These are phyloP conservation scores for Abrostola tripartita DNA, from an alignment of 2,888 invertebrate species.

Conservation along the genomic window DNA sequence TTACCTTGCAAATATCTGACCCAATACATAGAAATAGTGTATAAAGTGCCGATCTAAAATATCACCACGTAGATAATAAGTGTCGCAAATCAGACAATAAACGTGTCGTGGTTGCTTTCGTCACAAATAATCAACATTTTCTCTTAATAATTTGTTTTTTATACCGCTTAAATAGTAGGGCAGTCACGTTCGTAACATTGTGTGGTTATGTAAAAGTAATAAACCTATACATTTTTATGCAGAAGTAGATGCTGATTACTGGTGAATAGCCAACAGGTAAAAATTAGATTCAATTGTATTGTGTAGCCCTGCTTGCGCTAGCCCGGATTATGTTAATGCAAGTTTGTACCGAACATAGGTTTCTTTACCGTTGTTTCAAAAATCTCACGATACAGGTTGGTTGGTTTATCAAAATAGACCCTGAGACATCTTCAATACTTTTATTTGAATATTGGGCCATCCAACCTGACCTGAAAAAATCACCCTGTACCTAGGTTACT, in stretches of 20 bases:
- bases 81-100: conserved; percentile 44
- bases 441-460: background rate
- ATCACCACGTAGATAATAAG: conserved; percentile 28
- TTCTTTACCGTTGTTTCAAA: too few species aligned
- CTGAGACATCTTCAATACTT: background rate
- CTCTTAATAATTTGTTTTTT: conserved; percentile 41
- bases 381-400: too few species aligned
- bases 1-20: background rate
- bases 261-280: background rate
- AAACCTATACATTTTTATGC: conserved; percentile 6
- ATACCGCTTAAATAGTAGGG: conserved; percentile 18
- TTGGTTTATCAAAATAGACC: too few species aligned
- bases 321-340: too few species aligned
- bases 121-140: conserved; percentile 45
- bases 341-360: too few species aligned
- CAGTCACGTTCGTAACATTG: conserved; percentile 25
- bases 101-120: conserved; percentile 40
- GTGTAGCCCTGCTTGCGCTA: too few species aligned
- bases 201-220: conserved; percentile 18
- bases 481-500: too few species aligned
- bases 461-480: too few species aligned
- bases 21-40: conserved; percentile 15
- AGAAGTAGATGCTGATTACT: background rate
- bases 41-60: conserved; percentile 27
- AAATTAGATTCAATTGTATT: background rate